Conservation (phyloP, 2,113 vertebrate species). For the Hystrix brachyura region DNA sequence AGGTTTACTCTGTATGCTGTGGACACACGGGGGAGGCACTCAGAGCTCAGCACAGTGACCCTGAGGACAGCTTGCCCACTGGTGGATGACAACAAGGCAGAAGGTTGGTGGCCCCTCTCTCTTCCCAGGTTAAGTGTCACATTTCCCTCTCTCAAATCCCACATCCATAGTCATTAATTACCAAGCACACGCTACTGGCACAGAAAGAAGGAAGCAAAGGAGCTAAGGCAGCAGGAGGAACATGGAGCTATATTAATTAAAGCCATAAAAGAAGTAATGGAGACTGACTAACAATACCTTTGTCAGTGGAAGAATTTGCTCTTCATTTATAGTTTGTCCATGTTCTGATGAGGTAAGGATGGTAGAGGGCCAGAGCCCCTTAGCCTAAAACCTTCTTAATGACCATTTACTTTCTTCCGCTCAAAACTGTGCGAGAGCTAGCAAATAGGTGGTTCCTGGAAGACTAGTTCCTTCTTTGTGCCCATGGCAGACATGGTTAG, state of each 20-base stretch:
- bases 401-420: background rate
- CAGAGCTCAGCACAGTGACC: constrained; percentile 95
- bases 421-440: background rate
- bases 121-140: background rate
- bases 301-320: background rate
- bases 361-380: background rate
- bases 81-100: constrained; percentile 97
- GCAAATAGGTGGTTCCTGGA: background rate
- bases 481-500: background rate
- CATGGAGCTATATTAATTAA: background rate
- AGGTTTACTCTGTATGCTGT: constrained; percentile 97
- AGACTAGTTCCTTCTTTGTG: background rate
- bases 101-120: constrained; percentile 90
- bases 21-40: constrained; percentile 96
- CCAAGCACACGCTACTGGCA: background rate
- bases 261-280: background rate
- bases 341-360: background rate
- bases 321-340: background rate
- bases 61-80: constrained; percentile 96
- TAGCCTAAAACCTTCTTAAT: background rate
- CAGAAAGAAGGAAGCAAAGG: background rate
- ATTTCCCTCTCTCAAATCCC: background rate
- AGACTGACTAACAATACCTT: background rate
- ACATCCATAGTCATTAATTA: background rate
- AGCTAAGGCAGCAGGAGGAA: background rate